These are phyloP conservation scores for Branchinecta lynchi DNA, from an alignment of 1,140 invertebrate species.

Conservation along the genomic window DNA sequence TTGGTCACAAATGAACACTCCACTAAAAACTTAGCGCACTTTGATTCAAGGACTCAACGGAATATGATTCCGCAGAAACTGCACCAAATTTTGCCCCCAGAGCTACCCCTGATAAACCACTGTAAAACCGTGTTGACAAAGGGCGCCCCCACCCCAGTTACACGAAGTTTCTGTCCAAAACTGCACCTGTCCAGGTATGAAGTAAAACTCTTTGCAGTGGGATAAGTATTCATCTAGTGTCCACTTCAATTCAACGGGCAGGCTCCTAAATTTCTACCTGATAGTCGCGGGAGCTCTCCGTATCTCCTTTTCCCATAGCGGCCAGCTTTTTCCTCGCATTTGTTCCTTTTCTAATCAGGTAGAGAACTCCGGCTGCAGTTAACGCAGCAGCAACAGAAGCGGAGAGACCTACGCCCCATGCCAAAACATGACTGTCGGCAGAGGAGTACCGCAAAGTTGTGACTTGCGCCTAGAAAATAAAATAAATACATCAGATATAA, in stretches of 20 bases:
- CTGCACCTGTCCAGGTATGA: too few species aligned
- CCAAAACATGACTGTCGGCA: background rate
- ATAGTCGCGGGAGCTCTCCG: slow-evolving; percentile 84
- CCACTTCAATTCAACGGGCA: background rate
- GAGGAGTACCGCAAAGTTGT: background rate
- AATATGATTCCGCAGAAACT: too few species aligned
- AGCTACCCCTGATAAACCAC: too few species aligned
- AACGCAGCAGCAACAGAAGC: slow-evolving; percentile 49
- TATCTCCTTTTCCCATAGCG: slow-evolving; percentile 49
- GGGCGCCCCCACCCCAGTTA: too few species aligned
- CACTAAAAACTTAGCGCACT: too few species aligned
- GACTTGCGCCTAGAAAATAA: background rate
- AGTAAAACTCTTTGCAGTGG: too few species aligned
- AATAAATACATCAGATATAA: background rate
- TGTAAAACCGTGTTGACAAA: too few species aligned
- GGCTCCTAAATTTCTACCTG: slow-evolving; percentile 42
- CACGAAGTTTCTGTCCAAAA: too few species aligned
- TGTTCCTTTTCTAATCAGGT: slow-evolving; percentile 55
- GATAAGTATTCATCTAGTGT: too few species aligned
- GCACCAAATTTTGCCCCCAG: too few species aligned
- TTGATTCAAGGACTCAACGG: too few species aligned
- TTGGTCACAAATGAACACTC: too few species aligned
- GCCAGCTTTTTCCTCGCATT: slow-evolving; percentile 51
- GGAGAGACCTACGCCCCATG: slow-evolving; percentile 23
- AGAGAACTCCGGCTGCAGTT: slow-evolving; percentile 47